Conservation (phyloP, 2,113 vertebrate genomes). For the Aphyosemion australe region DNA sequence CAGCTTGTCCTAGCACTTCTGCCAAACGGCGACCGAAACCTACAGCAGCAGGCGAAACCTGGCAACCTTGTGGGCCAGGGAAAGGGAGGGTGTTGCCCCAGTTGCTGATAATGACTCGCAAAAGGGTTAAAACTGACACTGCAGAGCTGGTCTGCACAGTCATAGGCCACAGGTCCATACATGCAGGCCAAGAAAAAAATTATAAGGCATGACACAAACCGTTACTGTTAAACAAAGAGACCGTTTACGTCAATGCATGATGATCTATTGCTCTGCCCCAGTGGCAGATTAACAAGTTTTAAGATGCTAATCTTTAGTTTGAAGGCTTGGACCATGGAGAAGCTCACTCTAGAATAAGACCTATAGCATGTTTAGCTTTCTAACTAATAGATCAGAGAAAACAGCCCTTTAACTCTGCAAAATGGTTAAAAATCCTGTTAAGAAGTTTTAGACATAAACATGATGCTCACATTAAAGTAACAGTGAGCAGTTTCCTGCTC, state of each 20-base stretch:
- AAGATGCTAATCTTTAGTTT: not conserved
- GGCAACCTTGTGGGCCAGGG: slow-evolving; percentile 67
- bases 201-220: slow-evolving; percentile 41
- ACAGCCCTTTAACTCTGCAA: not conserved
- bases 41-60: slow-evolving; percentile 74
- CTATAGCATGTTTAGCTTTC: not conserved
- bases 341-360: no score
- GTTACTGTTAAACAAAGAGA: slow-evolving; percentile 57
- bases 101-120: slow-evolving; percentile 50
- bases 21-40: slow-evolving; percentile 77
- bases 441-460: not conserved
- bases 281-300: not conserved
- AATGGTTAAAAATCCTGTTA: not conserved
- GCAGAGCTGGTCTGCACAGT: slow-evolving; percentile 76
- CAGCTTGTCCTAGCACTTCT: slow-evolving; percentile 67
- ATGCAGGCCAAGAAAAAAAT: slow-evolving; percentile 36
- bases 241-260: slow-evolving; percentile 1
- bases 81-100: slow-evolving; percentile 70
- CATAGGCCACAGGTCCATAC: slow-evolving; percentile 64
- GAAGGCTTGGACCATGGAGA: not conserved
- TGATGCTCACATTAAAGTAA: not conserved
- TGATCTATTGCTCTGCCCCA: not conserved
- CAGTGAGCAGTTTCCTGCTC: no score
- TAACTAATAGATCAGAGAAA: not conserved
- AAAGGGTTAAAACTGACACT: slow-evolving; percentile 68